These are phyloP conservation scores for Enteromius trimaculatus DNA, from an alignment of 2,797 vertebrate genomes.

Conservation along the genomic window DNA sequence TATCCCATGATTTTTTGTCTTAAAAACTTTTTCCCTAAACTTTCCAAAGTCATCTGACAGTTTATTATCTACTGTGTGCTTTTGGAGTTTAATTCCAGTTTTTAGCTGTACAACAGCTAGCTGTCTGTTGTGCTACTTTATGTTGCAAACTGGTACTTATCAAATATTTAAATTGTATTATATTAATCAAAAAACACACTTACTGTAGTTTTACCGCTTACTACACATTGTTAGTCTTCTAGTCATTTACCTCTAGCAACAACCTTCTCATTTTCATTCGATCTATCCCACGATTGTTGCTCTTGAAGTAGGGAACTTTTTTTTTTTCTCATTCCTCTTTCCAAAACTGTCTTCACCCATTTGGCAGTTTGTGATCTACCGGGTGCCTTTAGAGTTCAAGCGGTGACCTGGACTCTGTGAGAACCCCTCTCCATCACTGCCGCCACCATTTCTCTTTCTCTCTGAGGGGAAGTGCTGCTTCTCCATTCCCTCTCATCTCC, in stretches of 20 bases:
- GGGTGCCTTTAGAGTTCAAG: constrained; percentile 74
- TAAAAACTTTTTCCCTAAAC: constrained; percentile 41
- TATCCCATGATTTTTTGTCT: constrained; percentile 5
- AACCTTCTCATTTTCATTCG: constrained; percentile 58
- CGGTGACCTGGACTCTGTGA: constrained; percentile 70
- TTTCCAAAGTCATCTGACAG: constrained; percentile 70
- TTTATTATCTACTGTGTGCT: constrained; percentile 74
- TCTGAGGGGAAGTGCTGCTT: constrained; percentile 62
- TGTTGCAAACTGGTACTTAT: neutral
- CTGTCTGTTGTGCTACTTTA: neutral
- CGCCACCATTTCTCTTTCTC: constrained; percentile 65
- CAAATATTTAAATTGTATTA: neutral
- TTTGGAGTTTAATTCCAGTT: constrained; percentile 68
- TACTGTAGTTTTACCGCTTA: neutral
- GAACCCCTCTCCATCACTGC: constrained; percentile 68
- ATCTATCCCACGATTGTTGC: constrained; percentile 53
- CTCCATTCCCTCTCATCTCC: constrained; percentile 62
- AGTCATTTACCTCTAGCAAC: constrained; percentile 26
- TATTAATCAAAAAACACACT: neutral
- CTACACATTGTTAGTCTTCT: neutral
- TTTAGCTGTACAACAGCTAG: neutral
- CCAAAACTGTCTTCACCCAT: constrained; percentile 59
- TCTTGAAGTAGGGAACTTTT: constrained; percentile 50
- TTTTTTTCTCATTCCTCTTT: constrained; percentile 18
- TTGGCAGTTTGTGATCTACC: constrained; percentile 76